Evolutionary conservation across 1,140 invertebrate species (phyloP), one percentile per base, ranked within the genome.

Genomic region (Papilio glaucus): DNA sequence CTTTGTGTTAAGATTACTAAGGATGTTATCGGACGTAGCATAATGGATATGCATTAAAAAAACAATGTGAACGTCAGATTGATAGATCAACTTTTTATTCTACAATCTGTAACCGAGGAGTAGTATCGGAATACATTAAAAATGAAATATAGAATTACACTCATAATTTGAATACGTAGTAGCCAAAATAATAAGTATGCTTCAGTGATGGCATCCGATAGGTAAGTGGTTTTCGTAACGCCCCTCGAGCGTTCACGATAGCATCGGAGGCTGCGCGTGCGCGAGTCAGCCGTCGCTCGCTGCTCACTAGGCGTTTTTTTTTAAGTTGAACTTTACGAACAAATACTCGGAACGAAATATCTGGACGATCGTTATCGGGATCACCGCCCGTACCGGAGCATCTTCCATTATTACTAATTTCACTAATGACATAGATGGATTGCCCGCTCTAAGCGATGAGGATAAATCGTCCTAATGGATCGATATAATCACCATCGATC

Each of bases 151-250:
- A 41, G 69, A 37, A 81, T 79, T 78, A 72, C 67, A 79, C 77
- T 80, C 78, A 73, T 81, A 82, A 82, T 82, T 77, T 78, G 76
- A 78, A 77, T 79, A 73, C 69, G 68, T 78, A 90, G 84, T 87
- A 89, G 85, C 83, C 81, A 82, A 89, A 89, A 89, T 90, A 85
- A 90, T 87, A 86, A 82, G 81, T 77, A 79, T 80, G 77, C 77
- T 85, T 82, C 74, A 77, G 76, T 77, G 84, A 88, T 89, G 83
- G 84, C 82, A 87, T 88, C 82, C 79, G 85, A 90, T 90, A 87
- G 80, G 84, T 88, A 89, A 90, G 86, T 89, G 83, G 87, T 87
- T 92, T 87, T 90, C 84, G 86, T 85, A 89, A 92, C 89, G 89
- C 88, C 88, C 86, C 86, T 75, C 82, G 71, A 80, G 83, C 81